Base-by-base conservation (phyloP, 1,140 invertebrate genomes). In the Drosophila ogumai region DNA sequence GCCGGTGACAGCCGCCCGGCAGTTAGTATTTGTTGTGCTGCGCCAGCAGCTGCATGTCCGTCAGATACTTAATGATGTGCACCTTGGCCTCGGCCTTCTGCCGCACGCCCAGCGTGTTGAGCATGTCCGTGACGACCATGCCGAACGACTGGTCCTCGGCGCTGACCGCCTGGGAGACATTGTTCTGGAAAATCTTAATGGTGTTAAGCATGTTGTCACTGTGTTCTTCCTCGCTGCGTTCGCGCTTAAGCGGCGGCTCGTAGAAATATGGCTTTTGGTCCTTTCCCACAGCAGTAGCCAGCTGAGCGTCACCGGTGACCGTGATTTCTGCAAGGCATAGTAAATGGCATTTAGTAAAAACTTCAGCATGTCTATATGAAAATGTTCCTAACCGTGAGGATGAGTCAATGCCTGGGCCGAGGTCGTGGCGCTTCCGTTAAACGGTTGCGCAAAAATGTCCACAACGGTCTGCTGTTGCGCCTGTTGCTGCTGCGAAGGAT, bases 21-120 rank as follows among this genome's bases (percentile, higher is more conserved):
- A 87, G 84, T 91, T 91, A 92, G 80, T 92, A 92, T 74, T 92
- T 92, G 74, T 92, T 92, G 52, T 92, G 91, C 79, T 92, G 91
- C 50, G 91, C 91, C 69, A 92, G 79, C 73, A 91, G 60, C 74
- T 92, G 91, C 91, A 92, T 92, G 60, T 92, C 91, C 52, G 91
- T 92, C 54, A 92, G 81, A 90, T 92, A 92, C 85, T 92, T 92
- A 10, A 92, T 92, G 19, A 92, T 92, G 65, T 92, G 91, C 50
- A 92, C 91, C 60, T 92, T 92, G 12, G 91, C 91, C 60, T 91
- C 90, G 38, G 90, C 90, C 58, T 91, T 91, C 49, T 91, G 90
- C 57, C 90, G 82, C 65, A 91, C 90, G 58, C 90, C 90, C 78
- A 91, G 81, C 52, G 90, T 91, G 72, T 91, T 91, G 40, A 91